These are phyloP conservation scores for Polypedilum vanderplanki DNA, from an alignment of 1,140 invertebrate genomes.

Conservation along the genomic window DNA sequence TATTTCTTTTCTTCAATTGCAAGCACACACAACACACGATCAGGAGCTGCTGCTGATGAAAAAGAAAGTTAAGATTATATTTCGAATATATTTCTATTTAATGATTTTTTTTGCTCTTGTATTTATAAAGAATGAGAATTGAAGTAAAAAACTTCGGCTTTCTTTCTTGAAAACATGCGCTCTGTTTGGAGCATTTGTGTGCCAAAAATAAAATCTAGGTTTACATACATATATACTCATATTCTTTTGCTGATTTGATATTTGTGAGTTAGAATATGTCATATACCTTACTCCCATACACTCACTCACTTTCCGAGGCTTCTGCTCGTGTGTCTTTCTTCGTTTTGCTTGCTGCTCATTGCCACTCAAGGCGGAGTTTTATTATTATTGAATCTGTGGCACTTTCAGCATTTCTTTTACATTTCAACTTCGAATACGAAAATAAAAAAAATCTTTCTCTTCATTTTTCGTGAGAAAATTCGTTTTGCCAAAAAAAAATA, in stretches of 20 bases:
- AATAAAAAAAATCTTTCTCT: not conserved
- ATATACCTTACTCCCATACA: not conserved
- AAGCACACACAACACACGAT: not conserved
- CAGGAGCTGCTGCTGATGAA: no score
- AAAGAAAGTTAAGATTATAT: no score
- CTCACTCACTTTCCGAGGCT: not conserved
- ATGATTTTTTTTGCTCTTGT: not conserved
- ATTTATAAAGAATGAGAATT: not conserved
- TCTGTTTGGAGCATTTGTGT: not conserved
- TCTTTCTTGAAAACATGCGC: constrained; percentile 12
- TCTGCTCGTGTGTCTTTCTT: not conserved
- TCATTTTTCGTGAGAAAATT: not conserved
- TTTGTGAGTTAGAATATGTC: constrained; percentile 13
- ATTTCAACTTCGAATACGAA: not conserved
- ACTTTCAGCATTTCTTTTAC: constrained; percentile 12
- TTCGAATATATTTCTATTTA: constrained; percentile 9
- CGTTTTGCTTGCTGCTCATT: not conserved
- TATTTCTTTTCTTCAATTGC: constrained; percentile 29
- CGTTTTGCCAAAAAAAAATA: not conserved
- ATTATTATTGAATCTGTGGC: constrained; percentile 4
- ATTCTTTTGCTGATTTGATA: constrained; percentile 17
- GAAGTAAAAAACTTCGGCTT: not conserved
- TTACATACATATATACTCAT: constrained; percentile 12
- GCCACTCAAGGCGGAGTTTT: constrained; percentile 15
- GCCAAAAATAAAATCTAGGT: constrained; percentile 7